A percentile compares a stretch with the other conserved stretches of the same genome.
phyloP scores from a whole-genome alignment of 2,113 vertebrate genomes.

The Hyperopisus bebe region DNA sequence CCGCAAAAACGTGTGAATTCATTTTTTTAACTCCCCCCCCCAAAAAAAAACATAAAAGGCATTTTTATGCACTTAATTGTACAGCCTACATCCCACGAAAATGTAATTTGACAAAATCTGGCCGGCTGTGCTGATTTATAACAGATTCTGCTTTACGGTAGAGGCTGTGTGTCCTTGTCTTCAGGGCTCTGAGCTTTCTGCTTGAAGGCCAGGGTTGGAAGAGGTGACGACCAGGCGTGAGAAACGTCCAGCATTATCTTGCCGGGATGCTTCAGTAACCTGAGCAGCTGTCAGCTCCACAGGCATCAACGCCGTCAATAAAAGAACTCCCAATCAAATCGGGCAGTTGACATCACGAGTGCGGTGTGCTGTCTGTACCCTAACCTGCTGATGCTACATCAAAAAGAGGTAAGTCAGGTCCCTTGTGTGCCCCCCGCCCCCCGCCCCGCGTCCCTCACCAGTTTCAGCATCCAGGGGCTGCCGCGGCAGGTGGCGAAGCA shows the following conservation, averaged over 20 bases:
- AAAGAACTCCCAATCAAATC: not conserved
- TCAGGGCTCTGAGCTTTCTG: not conserved
- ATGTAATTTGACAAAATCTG: not conserved
- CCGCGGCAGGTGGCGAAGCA: constrained; percentile 78
- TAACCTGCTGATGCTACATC: not conserved
- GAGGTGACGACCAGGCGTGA: not conserved
- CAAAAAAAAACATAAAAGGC: no score
- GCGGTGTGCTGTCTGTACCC: not conserved
- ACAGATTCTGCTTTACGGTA: not conserved
- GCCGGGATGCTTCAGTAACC: not conserved
- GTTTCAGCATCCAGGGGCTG: constrained; percentile 81
- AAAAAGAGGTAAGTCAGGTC: not conserved
- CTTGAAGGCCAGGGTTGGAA: not conserved
- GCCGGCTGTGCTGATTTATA: not conserved
- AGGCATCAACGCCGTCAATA: not conserved
- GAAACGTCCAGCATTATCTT: not conserved
- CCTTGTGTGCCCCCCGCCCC: not conserved
- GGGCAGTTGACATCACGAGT: not conserved
- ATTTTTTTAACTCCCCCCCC: not conserved
- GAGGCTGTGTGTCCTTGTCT: not conserved
- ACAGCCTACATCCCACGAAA: not conserved
- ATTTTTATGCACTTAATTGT: not conserved
- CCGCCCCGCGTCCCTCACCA: constrained; percentile 53
- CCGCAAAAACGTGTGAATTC: not conserved
- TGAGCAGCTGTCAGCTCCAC: not conserved